These are phyloP conservation scores for Dromiciops gliroides DNA, from an alignment of 2,113 vertebrate genomes.

Conservation along the genomic window DNA sequence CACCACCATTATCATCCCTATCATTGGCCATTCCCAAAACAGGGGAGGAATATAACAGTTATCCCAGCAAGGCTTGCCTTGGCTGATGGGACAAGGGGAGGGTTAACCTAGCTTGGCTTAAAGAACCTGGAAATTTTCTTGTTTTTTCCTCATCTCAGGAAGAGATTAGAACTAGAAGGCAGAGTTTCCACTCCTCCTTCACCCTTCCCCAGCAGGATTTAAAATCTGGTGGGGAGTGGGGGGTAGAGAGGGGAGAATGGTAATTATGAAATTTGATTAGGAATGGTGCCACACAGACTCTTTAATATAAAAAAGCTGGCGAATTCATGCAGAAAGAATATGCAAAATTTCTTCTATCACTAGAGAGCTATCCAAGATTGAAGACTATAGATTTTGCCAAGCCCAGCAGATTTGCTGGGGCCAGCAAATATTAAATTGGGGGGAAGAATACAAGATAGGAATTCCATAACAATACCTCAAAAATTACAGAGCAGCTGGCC, in stretches of 20 bases:
- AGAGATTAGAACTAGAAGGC: background rate
- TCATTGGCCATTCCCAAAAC: background rate
- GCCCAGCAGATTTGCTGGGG: background rate
- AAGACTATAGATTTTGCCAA: background rate
- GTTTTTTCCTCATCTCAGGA: background rate
- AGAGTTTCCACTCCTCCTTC: background rate
- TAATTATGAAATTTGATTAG: background rate
- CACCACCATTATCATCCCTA: background rate
- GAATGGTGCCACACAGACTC: background rate
- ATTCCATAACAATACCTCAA: background rate
- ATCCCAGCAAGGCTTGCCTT: background rate
- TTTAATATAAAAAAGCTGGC: background rate
- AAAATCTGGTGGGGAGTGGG: background rate
- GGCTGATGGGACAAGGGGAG: background rate
- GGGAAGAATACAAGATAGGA: background rate
- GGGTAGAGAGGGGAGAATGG: background rate
- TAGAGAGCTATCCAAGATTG: background rate
- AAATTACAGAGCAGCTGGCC: background rate
- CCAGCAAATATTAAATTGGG: background rate
- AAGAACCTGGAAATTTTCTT: background rate
- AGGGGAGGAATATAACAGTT: background rate
- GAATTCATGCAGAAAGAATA: background rate
- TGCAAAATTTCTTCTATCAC: background rate
- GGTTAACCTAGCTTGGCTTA: background rate
- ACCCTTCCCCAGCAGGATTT: background rate